Base-by-base conservation (phyloP, 2,113 vertebrate genomes). In the Ailuropoda melanoleuca region DNA sequence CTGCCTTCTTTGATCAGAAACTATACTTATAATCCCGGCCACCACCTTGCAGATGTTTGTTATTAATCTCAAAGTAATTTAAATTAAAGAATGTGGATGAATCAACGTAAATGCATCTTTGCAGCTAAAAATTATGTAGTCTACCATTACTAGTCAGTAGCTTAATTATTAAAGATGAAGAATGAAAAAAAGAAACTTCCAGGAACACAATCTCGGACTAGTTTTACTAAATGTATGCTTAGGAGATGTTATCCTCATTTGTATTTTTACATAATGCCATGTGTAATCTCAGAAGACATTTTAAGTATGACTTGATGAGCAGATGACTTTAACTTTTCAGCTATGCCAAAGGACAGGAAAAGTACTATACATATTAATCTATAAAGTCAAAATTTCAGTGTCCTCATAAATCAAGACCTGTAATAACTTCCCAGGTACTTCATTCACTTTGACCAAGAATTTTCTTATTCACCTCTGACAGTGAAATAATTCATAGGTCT, bases 61-160 rank as follows among this genome's bases (percentile, higher is more conserved):
- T 87, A 26, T 56, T 84, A 88, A 75, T 97, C 37, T 95, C 62
- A 88, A 88, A 93, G 62, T 83, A 88, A 96, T 83, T 95, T 95
- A 34, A 85, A 91, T 95, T 95, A 34, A 88, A 91, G n/a, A 93
- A 62, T 96, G 12, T 72, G 18, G 37, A 15, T 72, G 26, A 55
- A 80, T 97, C 91, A 90, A 58, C 24, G 39, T 87, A 75, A 92
- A 85, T 85, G 14, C 18, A 81, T 90, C 72, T 96, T 93, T 90
- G 77, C 29, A 96, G 78, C 53, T 93, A 46, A 94, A 88, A 83
- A 23, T 72, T 37, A 58, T 19, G 8, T 66, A 64, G 37, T 31
- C 55, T 62, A 19, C 58, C 46, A 74, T 92, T 89, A 83, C 26
- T 75, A 6, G 26, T 37, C 66, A 87, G 24, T 96, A 96, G 31